A percentile compares a stretch with the other conserved stretches of the same genome.
Conservation (phyloP, 2,888 invertebrate species). For the Temnothorax unifasciatus region DNA sequence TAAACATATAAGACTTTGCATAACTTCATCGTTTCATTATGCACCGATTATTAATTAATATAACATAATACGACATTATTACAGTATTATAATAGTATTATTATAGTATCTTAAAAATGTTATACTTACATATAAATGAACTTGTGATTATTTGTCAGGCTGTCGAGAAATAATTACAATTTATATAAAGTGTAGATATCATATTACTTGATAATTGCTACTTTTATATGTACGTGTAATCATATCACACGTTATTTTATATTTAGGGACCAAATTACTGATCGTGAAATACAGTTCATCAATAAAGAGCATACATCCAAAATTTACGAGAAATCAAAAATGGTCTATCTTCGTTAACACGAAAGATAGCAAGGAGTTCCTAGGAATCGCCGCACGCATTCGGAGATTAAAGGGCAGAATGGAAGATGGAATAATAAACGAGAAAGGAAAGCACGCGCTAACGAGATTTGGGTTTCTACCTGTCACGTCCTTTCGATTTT, state of each 20-base stretch:
- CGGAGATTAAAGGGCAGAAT: slow-evolving; percentile 26
- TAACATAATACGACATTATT: not conserved
- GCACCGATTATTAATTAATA: not conserved
- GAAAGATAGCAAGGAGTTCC: not conserved
- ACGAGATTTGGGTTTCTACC: slow-evolving; percentile 41
- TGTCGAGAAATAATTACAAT: not conserved
- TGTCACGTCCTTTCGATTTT: slow-evolving; percentile 22
- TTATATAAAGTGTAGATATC: not conserved
- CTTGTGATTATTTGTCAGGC: not conserved
- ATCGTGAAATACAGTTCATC: not conserved
- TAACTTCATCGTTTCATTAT: not conserved
- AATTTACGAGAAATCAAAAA: not conserved
- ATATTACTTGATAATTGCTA: not conserved
- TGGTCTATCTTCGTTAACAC: not conserved
- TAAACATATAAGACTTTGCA: not conserved
- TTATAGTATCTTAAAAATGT: not conserved
- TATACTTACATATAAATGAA: not conserved
- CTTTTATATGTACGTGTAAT: not conserved
- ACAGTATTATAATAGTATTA: not conserved
- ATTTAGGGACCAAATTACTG: not conserved
- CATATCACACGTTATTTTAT: not conserved
- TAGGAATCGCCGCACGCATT: not conserved
- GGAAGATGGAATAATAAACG: slow-evolving; percentile 40
- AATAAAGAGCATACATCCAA: not conserved
- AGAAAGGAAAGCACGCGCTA: slow-evolving; percentile 11